Conservation (phyloP, 92 coral and sea anemone genomes). For the Porites cylindrica region DNA sequence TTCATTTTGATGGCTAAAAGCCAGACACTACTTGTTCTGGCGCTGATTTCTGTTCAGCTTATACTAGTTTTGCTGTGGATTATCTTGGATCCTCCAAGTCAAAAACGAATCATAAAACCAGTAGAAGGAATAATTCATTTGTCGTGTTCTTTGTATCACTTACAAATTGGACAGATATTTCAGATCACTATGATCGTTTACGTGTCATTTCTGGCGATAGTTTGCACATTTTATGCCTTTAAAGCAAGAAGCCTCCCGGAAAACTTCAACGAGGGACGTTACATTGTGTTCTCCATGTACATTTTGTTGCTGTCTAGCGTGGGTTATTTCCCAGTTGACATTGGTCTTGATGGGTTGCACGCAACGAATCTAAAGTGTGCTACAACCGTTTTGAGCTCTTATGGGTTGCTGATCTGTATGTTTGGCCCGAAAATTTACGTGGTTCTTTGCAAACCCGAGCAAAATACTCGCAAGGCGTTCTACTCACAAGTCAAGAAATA, state of each 20-base stretch:
- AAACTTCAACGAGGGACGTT: too few relatives aligned
- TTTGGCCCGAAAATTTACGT: slow-evolving; percentile 71
- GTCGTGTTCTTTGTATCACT: slow-evolving; percentile 54
- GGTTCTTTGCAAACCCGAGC: slow-evolving; percentile 65
- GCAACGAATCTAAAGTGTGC: slow-evolving; percentile 69
- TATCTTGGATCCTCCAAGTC: slow-evolving; percentile 57
- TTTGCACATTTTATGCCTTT: slow-evolving; percentile 77
- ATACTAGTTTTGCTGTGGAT: slow-evolving; percentile 52
- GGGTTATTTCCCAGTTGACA: slow-evolving; percentile 75
- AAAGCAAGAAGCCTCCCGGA: slow-evolving; percentile 59
- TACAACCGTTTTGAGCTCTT: slow-evolving; percentile 72
- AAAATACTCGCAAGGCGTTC: slow-evolving; percentile 73
- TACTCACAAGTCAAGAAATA: slow-evolving; percentile 59
- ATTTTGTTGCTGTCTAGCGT: slow-evolving; percentile 60
- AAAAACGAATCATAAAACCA: slow-evolving; percentile 42
- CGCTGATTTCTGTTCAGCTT: slow-evolving; percentile 34
- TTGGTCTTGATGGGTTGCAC: slow-evolving; percentile 67
- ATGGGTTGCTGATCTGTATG: slow-evolving; percentile 75
- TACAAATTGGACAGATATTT: slow-evolving; percentile 40
- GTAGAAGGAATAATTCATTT: slow-evolving; percentile 40
- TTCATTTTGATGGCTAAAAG: slow-evolving; percentile 46
- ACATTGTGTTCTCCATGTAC: too few relatives aligned
- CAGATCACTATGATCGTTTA: slow-evolving; percentile 61
- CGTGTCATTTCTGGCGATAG: slow-evolving; percentile 59
- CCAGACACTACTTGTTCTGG: slow-evolving; percentile 44